A percentile compares a stretch with the other conserved stretches of the same genome.
These are phyloP conservation scores for Lycaon pictus DNA, from an alignment of 2,113 vertebrate species.

Conservation along the genomic window DNA sequence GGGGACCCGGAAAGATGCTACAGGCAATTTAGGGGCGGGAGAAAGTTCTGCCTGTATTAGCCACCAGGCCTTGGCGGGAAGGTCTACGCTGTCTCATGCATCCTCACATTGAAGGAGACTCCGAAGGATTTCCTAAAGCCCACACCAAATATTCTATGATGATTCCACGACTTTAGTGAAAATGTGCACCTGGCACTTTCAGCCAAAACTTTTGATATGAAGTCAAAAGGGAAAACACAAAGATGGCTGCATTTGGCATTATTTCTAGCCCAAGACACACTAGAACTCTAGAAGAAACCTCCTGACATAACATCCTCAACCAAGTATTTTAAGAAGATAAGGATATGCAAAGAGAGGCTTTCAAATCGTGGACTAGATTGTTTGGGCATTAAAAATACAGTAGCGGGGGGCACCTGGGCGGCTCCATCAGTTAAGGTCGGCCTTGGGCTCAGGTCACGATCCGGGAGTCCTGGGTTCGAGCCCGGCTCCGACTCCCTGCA, in stretches of 20 bases:
- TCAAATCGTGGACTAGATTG: slow-evolving; percentile 39
- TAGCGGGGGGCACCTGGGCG: neutral
- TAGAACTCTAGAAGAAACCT: slow-evolving; percentile 50
- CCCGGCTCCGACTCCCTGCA: too few relatives aligned
- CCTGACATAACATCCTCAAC: slow-evolving; percentile 53
- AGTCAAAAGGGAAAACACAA: slow-evolving; percentile 63
- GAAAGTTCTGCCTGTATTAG: neutral
- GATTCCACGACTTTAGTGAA: slow-evolving; percentile 19
- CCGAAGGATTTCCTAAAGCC: neutral
- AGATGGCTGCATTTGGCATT: slow-evolving; percentile 10
- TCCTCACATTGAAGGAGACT: slow-evolving; percentile 38
- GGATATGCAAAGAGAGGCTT: neutral
- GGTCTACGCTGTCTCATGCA: neutral
- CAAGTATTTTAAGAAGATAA: slow-evolving; percentile 75
- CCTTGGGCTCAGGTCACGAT: neutral
- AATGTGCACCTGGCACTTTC: slow-evolving; percentile 13
- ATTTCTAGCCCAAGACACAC: slow-evolving; percentile 55
- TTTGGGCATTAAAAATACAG: slow-evolving; percentile 12
- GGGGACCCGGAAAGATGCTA: neutral
- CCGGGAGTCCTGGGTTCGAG: neutral
- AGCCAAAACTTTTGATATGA: slow-evolving; percentile 34
- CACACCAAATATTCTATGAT: neutral
- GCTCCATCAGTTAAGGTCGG: neutral
- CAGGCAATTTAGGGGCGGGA: neutral
- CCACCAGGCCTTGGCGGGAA: neutral